Evolutionary conservation across 1,140 invertebrate genomes (phyloP), one percentile per base, ranked within the genome.

Genomic region (Leptopilina clavipes): DNA sequence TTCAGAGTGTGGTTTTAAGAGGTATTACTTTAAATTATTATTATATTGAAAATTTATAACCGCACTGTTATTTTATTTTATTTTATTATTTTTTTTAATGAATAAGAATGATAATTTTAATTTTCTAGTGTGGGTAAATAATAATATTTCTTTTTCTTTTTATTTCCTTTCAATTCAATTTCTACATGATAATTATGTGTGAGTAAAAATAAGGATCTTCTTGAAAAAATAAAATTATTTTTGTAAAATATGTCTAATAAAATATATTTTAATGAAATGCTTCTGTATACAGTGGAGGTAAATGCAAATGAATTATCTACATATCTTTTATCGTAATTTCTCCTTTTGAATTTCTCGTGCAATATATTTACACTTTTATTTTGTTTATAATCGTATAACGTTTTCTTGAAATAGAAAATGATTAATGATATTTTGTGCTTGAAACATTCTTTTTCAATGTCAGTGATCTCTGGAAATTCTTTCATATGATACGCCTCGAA

Each of bases 321-420:
- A 59, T n/a, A n/a, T 12, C 19, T 25, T 25, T 59, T 59, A 25
- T 59, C 56, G 18, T 59, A 25, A 8, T 59, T 59, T 59, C 56
- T 25, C 56, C 56, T 59, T 59, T 59, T 14, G 22, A 14, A 59
- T 59, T 59, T 59, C 56, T 59, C 56, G 56, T 25, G 22, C 19
- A 59, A 18, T 56, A 22, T 31, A 31, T 31, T 56, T 56, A n/a
- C 6, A 25, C 12, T 22, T 11, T 59, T 59, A 14, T 22, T 22
- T 59, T 25, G 25, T 59, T 25, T 22, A 18, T 25, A 5, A 12
- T 59, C n/a, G n/a, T n/a, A n/a, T n/a, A n/a, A 19, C 12, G 22
- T 25, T 22, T 18, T 19, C 18, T 25, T 56, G 18, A 19, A 59
- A 11, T 59, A 59, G 19, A 19, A 59, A 22, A 25, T 59, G 56